These are phyloP conservation scores for Neosalanx taihuensis DNA, from an alignment of 2,797 vertebrate species.

Conservation along the genomic window DNA sequence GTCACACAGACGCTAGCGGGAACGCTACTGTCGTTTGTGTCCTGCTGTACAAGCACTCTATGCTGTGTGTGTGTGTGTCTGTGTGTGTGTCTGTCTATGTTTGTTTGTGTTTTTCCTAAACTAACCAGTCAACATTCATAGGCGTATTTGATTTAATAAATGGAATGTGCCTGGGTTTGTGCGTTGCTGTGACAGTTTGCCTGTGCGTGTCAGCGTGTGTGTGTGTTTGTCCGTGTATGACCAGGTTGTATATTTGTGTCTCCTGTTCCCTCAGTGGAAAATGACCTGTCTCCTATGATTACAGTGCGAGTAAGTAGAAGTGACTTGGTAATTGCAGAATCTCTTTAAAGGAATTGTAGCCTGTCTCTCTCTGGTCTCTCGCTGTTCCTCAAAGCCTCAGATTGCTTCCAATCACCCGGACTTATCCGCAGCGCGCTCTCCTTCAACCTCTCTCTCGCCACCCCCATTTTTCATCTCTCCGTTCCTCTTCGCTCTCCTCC, in stretches of 20 bases:
- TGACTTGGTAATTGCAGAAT: constrained; percentile 77
- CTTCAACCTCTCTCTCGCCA: neutral
- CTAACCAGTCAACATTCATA: neutral
- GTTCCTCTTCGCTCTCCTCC: neutral
- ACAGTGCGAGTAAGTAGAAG: constrained; percentile 70
- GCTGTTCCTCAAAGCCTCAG: too few species aligned
- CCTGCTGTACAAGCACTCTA: neutral
- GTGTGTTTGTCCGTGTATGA: neutral
- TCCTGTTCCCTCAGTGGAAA: constrained; percentile 55
- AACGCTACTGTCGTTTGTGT: neutral
- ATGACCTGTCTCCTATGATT: constrained; percentile 77
- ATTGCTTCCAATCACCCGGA: too few species aligned
- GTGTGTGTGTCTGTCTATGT: neutral
- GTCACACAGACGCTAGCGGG: neutral
- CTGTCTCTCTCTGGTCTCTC: constrained; percentile 34
- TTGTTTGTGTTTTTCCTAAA: neutral
- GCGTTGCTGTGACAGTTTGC: constrained; percentile 32
- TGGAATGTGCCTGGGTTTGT: constrained; percentile 2
- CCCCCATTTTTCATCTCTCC: neutral
- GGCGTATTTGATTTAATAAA: too few species aligned
- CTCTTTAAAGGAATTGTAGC: constrained; percentile 76
- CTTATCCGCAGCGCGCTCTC: neutral
- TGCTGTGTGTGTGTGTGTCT: neutral
- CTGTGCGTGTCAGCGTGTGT: constrained; percentile 22
- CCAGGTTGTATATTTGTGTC: constrained; percentile 56